Evolutionary conservation across 2,113 vertebrate species (phyloP), one percentile per base, ranked within the genome.

Genomic region (Piaya cayana): DNA sequence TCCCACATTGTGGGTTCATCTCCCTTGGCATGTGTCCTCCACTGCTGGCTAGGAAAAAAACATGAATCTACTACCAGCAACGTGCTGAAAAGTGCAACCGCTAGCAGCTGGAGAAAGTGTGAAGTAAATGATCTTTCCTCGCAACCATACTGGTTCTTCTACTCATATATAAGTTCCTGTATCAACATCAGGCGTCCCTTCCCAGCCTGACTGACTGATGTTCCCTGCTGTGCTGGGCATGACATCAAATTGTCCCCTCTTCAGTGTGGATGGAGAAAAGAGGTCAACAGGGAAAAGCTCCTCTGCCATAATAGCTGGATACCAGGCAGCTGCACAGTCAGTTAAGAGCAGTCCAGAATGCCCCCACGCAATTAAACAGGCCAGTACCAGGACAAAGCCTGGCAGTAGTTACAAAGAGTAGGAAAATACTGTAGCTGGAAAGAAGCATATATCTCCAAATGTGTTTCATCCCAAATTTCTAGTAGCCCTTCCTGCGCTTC

Each of bases 51-150:
- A 47, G 47, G 34, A 45, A 21, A 74, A 62, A 16, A 56, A 29
- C 27, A 14, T 0, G 0, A 42, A 3, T 55, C 15, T 25, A 0
- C 9, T 36, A 4, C 47, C 18, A 34, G 2, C 19, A 26, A 5
- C 2, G 0, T 7, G 30, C 6, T 50, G 8, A 34, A 42, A 60
- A 39, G 52, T 15, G 15, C 19, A 74, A 71, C 14, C 3, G 1
- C 55, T 45, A 42, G 68, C 49, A 68, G 76, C 64, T 63, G 65
- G 23, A 43, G 9, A 7, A 3, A 59, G 8, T 3, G 49, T 19
- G 52, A 32, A 83, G 56, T 32, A 39, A 50, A 34, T 17, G 11
- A 7, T 9, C 72, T 80, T 72, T 60, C 65, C 62, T 74, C 67
- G 26, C 37, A 37, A n/a, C 30, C 59, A 5, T 6, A 16, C 62